Evolutionary conservation across 2,888 invertebrate species (phyloP), one percentile per base, ranked within the genome.

Genomic region (Pediacus dermestoides): DNA sequence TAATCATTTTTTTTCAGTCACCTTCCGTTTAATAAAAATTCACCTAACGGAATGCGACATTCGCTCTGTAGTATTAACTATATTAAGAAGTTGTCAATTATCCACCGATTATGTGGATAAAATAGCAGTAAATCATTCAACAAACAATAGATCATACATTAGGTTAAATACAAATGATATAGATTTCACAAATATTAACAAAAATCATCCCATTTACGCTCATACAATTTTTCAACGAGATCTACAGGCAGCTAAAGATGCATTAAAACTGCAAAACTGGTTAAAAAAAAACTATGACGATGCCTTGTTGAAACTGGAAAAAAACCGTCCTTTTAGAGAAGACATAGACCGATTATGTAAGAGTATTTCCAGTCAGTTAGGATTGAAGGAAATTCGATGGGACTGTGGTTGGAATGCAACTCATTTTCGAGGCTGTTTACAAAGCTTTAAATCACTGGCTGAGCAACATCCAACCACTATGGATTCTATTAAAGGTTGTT

Each of bases 321-420:
- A 80, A 34, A 77, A 81, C 55, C 66, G 74, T 62, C 78, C 86
- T 26, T 73, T 84, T 3, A 75, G 85, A 52, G 79, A 82, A 30
- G 92, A 94, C 72, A 85, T 91, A 7, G 70, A 76, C 35, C 75
- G 76, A 39, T 68, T 89, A 30, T 77, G 78, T 52, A 70, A 75
- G 30, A 68, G 73, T 32, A 73, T 90, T 25, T 75, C 78, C 55
- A 61, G 74, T 26, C 63, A 70, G 50, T 70, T 82, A 33, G 73
- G 75, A 16, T 60, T 87, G 8, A 71, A 70, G 21, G 76, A 81
- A 46, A 74, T 85, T 2, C 68, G 76, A 13, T 89, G 88, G 76
- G 89, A 89, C 54, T 87, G 85, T 57, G 89, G 89, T 6, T 90
- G 90, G 90, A 88, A 89, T 59, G 81, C 85, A 39, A 83, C 86